Base-by-base conservation (phyloP, 2,113 vertebrate species). In the Epinephelus cyanopodus region DNA sequence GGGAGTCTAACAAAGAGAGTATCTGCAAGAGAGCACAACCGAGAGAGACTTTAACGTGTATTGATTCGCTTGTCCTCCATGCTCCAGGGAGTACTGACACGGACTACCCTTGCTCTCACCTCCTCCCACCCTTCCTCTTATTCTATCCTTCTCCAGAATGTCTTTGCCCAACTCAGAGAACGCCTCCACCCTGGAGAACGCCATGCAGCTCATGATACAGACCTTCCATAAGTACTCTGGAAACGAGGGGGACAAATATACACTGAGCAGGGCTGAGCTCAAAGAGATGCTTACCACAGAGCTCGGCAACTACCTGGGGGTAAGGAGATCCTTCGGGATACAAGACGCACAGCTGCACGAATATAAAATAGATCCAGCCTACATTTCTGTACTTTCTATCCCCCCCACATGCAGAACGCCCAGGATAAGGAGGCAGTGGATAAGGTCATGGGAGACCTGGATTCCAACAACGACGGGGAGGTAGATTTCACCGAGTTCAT, bases 191-290 rank as follows among this genome's bases (percentile, higher is more conserved):
- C 90, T 96, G 91, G 95, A 96, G 93, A 95, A n/a, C 17, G 95
- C 95, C 90, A 95, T 98, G 96, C 94, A 96, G 64, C 95, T 96
- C 14, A 84, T 98, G 94, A 97, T 97, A 87, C 94, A 93, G 85
- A 96, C 95, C 45, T 97, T 97, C 89, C 97, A 97, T 75, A 97
- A 97, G 86, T 97, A 97, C 56, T 96, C 96, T 0, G 96, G 96
- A 14, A 94, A 95, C 9, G 96, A 97, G 67, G 97, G 96, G 0
- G 94, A 97, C 93, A 97, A 97, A 77, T 95, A 96, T 56, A 97
- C 96, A 5, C 93, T 97, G 82, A 97, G 96, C 86, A 93, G 82
- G 66, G 89, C 58, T 1, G 97, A 97, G 70, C 93, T 97, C 27
- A 97, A 96, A 84, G 96, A 96, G 53, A 90, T 97, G 94, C 95